Conservation (phyloP, 2,797 vertebrate species). For the Lates japonicus region DNA sequence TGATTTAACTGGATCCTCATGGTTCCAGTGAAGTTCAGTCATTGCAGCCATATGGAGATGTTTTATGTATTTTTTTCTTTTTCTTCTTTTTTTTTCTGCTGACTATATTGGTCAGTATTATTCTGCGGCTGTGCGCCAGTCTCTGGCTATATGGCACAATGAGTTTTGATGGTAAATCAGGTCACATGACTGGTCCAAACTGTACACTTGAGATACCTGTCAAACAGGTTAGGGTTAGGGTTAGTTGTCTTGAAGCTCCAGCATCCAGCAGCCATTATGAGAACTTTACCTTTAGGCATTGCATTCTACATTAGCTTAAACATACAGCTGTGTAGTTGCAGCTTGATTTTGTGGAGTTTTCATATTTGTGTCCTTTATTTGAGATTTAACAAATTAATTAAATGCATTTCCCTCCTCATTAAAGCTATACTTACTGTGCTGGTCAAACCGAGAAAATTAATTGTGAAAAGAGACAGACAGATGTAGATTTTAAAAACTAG, state of each 20-base stretch:
- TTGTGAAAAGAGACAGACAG: not conserved
- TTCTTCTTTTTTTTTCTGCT: not conserved
- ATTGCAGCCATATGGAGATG: slow-evolving; percentile 18
- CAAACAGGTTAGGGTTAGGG: not conserved
- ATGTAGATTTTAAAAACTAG: not conserved
- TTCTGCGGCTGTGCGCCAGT: not conserved
- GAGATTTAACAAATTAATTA: not conserved
- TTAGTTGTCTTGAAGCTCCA: not conserved
- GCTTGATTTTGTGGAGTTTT: not conserved
- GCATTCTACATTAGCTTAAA: not conserved
- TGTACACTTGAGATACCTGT: not conserved
- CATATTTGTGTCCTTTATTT: not conserved
- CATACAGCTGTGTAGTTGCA: not conserved
- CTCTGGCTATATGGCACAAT: not conserved
- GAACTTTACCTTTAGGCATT: not conserved
- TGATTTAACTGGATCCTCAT: slow-evolving; percentile 44
- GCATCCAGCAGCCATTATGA: not conserved
- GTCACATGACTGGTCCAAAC: not conserved
- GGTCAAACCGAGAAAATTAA: not conserved
- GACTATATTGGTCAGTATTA: not conserved
- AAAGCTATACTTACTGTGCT: too few species aligned
- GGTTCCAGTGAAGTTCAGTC: slow-evolving; percentile 17
- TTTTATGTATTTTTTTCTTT: not conserved
- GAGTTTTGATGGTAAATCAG: not conserved
- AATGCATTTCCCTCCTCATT: too few species aligned